Evolutionary conservation across 2,888 invertebrate species (phyloP).

Genomic region (Drosophila melanosoma): DNA sequence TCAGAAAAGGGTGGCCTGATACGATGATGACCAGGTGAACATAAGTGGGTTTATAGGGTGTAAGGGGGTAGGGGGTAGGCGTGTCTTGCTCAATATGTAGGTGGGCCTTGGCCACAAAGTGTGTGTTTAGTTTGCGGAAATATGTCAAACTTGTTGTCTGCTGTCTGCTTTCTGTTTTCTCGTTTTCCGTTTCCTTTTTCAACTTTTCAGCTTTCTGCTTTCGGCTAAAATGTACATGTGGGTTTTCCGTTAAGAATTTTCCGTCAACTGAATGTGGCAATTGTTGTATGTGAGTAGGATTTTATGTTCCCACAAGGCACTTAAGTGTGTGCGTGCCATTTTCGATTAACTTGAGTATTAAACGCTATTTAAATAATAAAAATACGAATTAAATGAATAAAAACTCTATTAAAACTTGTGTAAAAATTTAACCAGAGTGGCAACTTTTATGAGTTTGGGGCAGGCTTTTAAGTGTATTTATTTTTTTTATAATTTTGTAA

Average conservation of each 20-base stretch:
- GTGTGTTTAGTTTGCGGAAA: conserved; percentile 51
- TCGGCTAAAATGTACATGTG: conserved; percentile 46
- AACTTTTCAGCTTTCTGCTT: background rate
- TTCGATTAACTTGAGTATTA: background rate
- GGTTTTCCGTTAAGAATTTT: conserved; percentile 67
- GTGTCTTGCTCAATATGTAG: conserved; percentile 9
- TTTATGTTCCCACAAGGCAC: background rate
- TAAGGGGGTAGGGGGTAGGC: conserved; percentile 1
- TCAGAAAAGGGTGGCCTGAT: conserved; percentile 13
- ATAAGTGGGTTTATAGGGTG: background rate
- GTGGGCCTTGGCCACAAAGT: conserved; percentile 10
- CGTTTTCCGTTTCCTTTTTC: background rate
- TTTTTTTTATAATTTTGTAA: background rate
- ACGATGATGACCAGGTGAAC: conserved; percentile 34
- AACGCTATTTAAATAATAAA: background rate
- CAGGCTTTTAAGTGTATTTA: background rate
- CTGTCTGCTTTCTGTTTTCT: conserved; percentile 25
- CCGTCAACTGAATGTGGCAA: conserved; percentile 46
- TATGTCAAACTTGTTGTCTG: conserved; percentile 42
- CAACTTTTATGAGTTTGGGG: background rate
- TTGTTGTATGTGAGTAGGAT: conserved; percentile 31
- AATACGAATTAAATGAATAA: conserved; percentile 1
- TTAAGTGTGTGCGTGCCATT: conserved; percentile 2
- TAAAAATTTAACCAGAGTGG: background rate
- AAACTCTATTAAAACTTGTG: background rate